phyloP scores from a whole-genome alignment of 2,888 invertebrate genomes.

The Dromius quadrimaculatus region DNA sequence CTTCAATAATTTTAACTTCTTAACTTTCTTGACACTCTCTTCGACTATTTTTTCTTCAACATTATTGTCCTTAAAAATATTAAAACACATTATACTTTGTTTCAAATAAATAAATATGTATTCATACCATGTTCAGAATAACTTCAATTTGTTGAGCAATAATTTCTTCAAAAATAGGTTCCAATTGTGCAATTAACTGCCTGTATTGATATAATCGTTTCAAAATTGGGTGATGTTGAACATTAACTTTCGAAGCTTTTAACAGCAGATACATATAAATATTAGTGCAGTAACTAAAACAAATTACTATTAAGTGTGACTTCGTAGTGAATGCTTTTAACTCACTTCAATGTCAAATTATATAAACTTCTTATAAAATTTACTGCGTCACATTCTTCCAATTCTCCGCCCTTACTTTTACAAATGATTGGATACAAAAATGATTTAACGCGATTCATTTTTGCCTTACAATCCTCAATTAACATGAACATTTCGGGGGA shows the following conservation, averaged over 20 bases:
- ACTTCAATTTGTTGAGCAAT: slow-evolving; percentile 77
- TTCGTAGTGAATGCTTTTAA: slow-evolving; percentile 47
- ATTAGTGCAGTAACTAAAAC: slow-evolving; percentile 86
- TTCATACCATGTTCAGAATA: slow-evolving; percentile 61
- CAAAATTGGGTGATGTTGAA: slow-evolving; percentile 90
- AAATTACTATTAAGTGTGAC: neutral
- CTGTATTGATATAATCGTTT: slow-evolving; percentile 86
- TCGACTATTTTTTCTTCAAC: slow-evolving; percentile 1
- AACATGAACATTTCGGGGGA: slow-evolving; percentile 88
- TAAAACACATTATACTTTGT: neutral
- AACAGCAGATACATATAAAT: slow-evolving; percentile 87
- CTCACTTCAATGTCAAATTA: slow-evolving; percentile 67
- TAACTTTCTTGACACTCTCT: slow-evolving; percentile 54
- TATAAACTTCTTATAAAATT: slow-evolving; percentile 75
- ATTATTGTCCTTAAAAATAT: neutral
- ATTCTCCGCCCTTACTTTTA: slow-evolving; percentile 72
- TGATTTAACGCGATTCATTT: slow-evolving; percentile 68
- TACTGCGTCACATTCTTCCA: slow-evolving; percentile 76
- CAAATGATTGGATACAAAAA: slow-evolving; percentile 77
- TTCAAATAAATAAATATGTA: neutral
- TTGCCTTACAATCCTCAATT: slow-evolving; percentile 82
- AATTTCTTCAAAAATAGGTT: slow-evolving; percentile 76
- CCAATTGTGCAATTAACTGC: slow-evolving; percentile 80
- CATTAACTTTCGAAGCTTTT: slow-evolving; percentile 79
- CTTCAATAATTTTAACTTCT: slow-evolving; percentile 66